These are phyloP conservation scores for Botia almorhae DNA, from an alignment of 2,797 vertebrate species.

Conservation along the genomic window DNA sequence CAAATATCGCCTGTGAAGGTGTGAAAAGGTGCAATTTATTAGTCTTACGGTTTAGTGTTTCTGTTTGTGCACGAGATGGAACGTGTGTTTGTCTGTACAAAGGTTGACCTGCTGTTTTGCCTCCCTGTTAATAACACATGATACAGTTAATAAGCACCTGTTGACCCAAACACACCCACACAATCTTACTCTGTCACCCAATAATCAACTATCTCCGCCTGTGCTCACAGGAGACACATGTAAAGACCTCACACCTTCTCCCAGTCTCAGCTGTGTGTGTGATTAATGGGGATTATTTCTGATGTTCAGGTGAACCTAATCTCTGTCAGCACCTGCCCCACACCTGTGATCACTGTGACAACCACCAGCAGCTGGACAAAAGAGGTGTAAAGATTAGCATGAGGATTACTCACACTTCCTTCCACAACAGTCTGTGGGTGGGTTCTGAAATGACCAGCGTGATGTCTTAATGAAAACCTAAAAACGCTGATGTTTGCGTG, in stretches of 20 bases:
- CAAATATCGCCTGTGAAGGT: neutral
- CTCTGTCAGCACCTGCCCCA: conserved; percentile 57
- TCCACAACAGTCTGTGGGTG: conserved; percentile 8
- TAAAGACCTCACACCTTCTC: conserved; percentile 39
- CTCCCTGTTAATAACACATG: conserved; percentile 52
- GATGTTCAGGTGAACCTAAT: conserved; percentile 53
- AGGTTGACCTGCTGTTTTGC: conserved; percentile 44
- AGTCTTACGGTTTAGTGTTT: neutral
- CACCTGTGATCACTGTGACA: conserved; percentile 70
- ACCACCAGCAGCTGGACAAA: conserved; percentile 52
- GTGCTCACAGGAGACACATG: conserved; percentile 38
- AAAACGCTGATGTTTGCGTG: too few relatives aligned
- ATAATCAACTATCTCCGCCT: conserved; percentile 57
- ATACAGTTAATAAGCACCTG: conserved; percentile 56
- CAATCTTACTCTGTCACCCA: conserved; percentile 45
- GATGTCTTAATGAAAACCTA: too few relatives aligned
- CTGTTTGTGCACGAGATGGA: conserved; percentile 2
- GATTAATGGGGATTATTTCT: conserved; percentile 61
- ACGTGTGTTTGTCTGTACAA: conserved; percentile 27
- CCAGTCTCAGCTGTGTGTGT: conserved; percentile 32
- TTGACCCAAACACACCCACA: conserved; percentile 45
- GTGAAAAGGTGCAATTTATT: neutral
- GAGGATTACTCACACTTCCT: conserved; percentile 30
- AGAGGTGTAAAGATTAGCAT: conserved; percentile 28
- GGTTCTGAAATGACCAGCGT: neutral